Base-by-base conservation (phyloP, 1,140 invertebrate genomes). In the Drosophila lacteicornis region DNA sequence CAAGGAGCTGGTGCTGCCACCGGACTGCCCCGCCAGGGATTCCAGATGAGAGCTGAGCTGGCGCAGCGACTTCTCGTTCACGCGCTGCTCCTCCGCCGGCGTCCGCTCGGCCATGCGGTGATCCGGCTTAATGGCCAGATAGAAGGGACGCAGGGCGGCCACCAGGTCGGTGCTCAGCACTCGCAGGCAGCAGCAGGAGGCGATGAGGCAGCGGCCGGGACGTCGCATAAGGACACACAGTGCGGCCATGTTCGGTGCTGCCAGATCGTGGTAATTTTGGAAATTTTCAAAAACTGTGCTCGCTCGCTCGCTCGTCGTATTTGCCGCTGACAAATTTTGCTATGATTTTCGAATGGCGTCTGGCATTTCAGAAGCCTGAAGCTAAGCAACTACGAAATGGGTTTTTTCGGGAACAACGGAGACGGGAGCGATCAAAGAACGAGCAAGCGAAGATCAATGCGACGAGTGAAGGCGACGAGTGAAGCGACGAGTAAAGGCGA, bases 51-150 rank as follows among this genome's bases (percentile, higher is more conserved):
- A 96, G 94, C 97, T 98, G 49, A 98, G 93, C 75, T 96, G 95
- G 93, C 98, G 97, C 65, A 98, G 93, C 7, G 97, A 98, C 88
- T 97, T 95, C 93, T 98, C 98, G 94, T 99, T 99, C 1, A 97
- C 95, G 2, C 53, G 36, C 63, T 95, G 95, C 96, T 98, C 92
- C 94, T 98, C 97, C 82, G 95, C 95, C 47, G 98, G 98, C 94
- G 96, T 95, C 92, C 97, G 96, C 13, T 25, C 19, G 62, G 96
- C 96, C 94, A 98, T 98, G 22, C 98, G 93, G 93, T 99, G 93
- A 93, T 99, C 98, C 13, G 98, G 98, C 94, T 98, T 98, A 25
- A 99, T 98, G 58, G 95, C 96, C 93, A 98, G 98, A 93, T 98
- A 98, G 93, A 99, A 98, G 9, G 98, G 98, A 77, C 97, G 94